Evolutionary conservation across 1,140 invertebrate genomes (phyloP), one percentile per base, ranked within the genome.

Genomic region (Heliconius melpomene): DNA sequence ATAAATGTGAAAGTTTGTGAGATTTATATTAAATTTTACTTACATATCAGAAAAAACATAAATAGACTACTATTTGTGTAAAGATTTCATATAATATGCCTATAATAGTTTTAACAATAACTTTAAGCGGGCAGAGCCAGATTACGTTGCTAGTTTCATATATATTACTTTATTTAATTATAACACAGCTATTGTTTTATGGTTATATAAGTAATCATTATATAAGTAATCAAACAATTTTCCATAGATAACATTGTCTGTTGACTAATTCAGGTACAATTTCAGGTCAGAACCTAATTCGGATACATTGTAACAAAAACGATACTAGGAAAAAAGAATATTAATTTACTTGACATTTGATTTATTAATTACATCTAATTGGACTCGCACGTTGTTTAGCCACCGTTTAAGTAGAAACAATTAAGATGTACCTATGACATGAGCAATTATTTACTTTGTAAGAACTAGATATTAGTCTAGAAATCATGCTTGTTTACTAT

Each of bases 391-490:
- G 60, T 66, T 66, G 60, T 29, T 66, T 29, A 29, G 54, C 54
- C n/a, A 29, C 26, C 26, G 26, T 66, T 66, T 66, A 66, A 26
- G 26, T 66, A 16, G 26, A 29, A 66, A 66, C 11, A 29, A 66
- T 66, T 66, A 66, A 29, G 26, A 66, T 66, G 40, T 16, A 46
- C 40, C 20, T 66, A 66, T 66, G 60, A 66, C 60, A 66, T 66
- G 26, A 23, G 60, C 13, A 66, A 66, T 66, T 29, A 66, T 29
- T n/a, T 66, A 66, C 60, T 66, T 66, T 66, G 60, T 66, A 66
- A 26, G 23, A 16, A 66, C 23, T 26, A 66, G 60, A 66, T 66
- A 52, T 52, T 18, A 52, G 18, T 52, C 5, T 52, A 7, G 6
- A 52, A 20, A 20, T 52, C 50, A 20, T 52, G 16, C 18, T 18